Base-by-base conservation (phyloP, 2,797 vertebrate genomes). In the Muscicapa comitata region DNA sequence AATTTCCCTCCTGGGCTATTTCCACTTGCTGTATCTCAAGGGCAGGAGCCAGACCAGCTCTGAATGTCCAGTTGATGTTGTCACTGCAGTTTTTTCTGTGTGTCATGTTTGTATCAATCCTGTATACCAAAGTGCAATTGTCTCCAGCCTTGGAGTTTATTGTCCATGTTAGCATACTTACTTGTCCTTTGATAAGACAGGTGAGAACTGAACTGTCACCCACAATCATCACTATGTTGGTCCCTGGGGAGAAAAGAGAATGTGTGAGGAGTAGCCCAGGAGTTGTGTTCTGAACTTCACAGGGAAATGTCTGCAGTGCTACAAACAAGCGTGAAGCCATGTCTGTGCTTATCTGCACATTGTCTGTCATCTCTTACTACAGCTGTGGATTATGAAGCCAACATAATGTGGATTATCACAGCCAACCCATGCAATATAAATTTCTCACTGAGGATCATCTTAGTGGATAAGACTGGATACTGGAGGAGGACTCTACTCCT, bases 1-100 rank as follows among this genome's bases (percentile, higher is more conserved):
- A 98, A 40, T 11, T 17, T 54, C 97, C 96, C 9, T 97, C 97
- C 25, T 96, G 91, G 21, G 11, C 45, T 53, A 63, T 48, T 58
- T 26, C 35, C 71, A 97, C 91, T 35, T 92, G 75, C 11, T 0
- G 3, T 58, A 97, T 95, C 47, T 71, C 83, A 62, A 98, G 96
- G 33, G 37, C 3, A 11, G 17, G 6, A 37, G 40, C 7, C 24
- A 1, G 1, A 1, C 66, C 79, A 37, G 89, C 57, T 59, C 29
- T 82, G 62, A 24, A 62, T 66, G 15, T 45, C 97, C 96, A 97
- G 31, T 38, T 81, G 12, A 96, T 45, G 28, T 77, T 91, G 37
- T 59, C 10, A 9, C 83, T 79, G 78, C 97, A 98, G 66, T 79
- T 97, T 76, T 0, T 45, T 55, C 23, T 66, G 18, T 3, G 0